Conservation (phyloP, 2,888 invertebrate genomes). For the Tenthredo amoena region DNA sequence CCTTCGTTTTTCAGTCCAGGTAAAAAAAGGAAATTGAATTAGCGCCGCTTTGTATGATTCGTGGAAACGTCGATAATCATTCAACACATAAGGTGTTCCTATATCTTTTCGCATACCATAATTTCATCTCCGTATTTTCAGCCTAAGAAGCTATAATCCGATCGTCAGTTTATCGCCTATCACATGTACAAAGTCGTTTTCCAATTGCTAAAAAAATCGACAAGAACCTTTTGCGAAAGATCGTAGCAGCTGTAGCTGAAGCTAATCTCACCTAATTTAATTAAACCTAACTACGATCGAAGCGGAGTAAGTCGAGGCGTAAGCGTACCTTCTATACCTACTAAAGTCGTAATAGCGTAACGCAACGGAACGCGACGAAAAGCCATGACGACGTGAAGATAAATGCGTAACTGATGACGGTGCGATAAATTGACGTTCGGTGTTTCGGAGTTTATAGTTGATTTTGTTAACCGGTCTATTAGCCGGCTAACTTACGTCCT, state of each 20-base stretch:
- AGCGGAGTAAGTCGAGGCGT: neutral
- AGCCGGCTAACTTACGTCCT: conserved; percentile 38
- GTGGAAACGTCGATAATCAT: conserved; percentile 38
- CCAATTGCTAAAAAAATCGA: neutral
- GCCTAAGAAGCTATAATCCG: neutral
- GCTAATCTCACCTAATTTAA: conserved; percentile 9
- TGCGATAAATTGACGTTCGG: conserved; percentile 54
- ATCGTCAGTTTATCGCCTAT: neutral
- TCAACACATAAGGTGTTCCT: neutral
- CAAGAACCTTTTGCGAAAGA: neutral
- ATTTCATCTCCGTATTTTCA: neutral
- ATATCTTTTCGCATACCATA: neutral
- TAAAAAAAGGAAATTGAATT: conserved; percentile 51
- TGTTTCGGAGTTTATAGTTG: conserved; percentile 56
- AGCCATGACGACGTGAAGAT: conserved; percentile 56
- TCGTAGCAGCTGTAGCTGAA: neutral
- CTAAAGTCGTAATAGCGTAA: neutral
- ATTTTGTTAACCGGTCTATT: conserved; percentile 61
- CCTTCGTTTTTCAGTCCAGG: neutral
- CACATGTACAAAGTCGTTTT: neutral
- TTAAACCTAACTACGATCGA: neutral
- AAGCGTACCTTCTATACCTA: neutral
- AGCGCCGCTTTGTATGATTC: conserved; percentile 36
- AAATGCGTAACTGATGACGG: conserved; percentile 61
- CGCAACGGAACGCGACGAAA: neutral